Evolutionary conservation across 2,888 invertebrate genomes (phyloP), one percentile per base, ranked within the genome.

Genomic region (Nomada ferruginata): DNA sequence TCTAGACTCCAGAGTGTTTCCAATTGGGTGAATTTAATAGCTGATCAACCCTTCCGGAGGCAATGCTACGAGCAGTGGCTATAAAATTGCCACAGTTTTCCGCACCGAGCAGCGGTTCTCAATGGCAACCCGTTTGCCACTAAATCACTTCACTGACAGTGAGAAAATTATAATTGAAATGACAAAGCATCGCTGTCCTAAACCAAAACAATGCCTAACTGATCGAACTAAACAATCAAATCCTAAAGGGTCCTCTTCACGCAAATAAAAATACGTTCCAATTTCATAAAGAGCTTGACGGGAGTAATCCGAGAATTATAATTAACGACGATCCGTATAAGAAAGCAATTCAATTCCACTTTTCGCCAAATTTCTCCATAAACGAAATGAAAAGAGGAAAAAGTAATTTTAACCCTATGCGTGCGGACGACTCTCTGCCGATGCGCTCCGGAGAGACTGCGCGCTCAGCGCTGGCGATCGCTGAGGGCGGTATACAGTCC

Each of bases 1-100:
- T 47, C 15, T 23, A 59, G 57, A 66, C 29, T 47, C 15, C 18
- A 59, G 47, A 66, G 29, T 55, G 29, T n/a, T 50, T 52, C 70
- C 70, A 23, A 69, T 53, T 36, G 66, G 53, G 20, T 20, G 61
- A 20, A 44, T 64, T 42, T 23, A 52, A 73, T 64, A 13, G 15
- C 9, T 59, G 36, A 52, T 59, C 59, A 64, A 44, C 50, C 52
- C 59, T 60, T 53, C 52, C 18, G 15, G 57, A 47, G 26, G 23
- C 29, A 65, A 13, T 52, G 26, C 29, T 44, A 53, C 7, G 26
- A 65, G 20, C 23, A 15, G 53, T 61, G 50, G 7, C 15, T 36
- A 47, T 76, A 70, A 60, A 76, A 68, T 60, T 68, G 23, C 20
- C 59, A 42, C 26, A 15, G 13, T 50, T 73, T 65, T n/a, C 59